phyloP scores from a whole-genome alignment of 2,797 vertebrate genomes.

The Oreonectes daqikongensis region DNA sequence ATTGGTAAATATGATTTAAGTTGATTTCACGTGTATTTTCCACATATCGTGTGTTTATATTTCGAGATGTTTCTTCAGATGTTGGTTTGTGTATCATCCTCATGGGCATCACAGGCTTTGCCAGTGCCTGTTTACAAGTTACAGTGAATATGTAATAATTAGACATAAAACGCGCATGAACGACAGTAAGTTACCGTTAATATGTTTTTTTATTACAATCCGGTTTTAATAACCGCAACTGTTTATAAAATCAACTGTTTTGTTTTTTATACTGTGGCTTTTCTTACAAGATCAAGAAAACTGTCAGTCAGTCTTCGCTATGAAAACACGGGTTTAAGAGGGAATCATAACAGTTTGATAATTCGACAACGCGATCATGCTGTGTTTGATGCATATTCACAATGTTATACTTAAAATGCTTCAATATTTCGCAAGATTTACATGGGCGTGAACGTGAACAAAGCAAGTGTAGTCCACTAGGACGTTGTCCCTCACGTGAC shows the following conservation, averaged over 20 bases:
- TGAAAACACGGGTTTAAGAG: not conserved
- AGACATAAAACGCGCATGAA: too few relatives aligned
- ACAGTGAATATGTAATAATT: too few relatives aligned
- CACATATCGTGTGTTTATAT: not conserved
- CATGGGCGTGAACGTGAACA: conserved; percentile 19
- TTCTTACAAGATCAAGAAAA: not conserved
- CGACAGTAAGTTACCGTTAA: too few relatives aligned
- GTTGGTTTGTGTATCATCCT: conserved; percentile 19
- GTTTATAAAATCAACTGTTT: not conserved
- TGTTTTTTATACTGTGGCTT: not conserved
- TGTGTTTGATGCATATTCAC: not conserved
- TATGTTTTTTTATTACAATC: too few relatives aligned
- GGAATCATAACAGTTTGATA: not conserved
- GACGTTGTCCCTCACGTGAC: not conserved
- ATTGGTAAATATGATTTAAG: not conserved
- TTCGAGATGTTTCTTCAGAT: not conserved
- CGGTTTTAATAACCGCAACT: too few relatives aligned
- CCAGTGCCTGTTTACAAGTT: conserved; percentile 5
- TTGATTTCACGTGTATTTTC: not conserved
- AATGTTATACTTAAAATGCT: not conserved
- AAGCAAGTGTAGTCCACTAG: conserved; percentile 1
- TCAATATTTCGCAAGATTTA: not conserved
- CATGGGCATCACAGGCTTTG: conserved; percentile 8
- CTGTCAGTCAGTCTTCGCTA: not conserved
- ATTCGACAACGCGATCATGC: not conserved